Evolutionary conservation across 2,113 vertebrate genomes (phyloP).

Genomic region (Chroicocephalus ridibundus): DNA sequence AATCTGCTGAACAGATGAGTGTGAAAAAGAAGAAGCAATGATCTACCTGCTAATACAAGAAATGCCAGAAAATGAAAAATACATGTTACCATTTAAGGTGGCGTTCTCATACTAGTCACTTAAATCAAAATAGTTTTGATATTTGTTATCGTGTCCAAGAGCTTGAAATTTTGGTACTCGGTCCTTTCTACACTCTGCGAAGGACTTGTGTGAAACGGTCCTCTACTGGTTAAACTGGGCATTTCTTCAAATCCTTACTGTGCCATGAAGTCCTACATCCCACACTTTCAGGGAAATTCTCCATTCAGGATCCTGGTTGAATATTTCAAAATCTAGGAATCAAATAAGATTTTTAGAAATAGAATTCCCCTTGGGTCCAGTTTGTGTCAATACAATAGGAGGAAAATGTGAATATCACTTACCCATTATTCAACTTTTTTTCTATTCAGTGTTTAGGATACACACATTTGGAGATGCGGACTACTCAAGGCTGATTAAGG

Average conservation of each 20-base stretch:
- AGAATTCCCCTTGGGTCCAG: neutral
- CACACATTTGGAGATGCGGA: neutral
- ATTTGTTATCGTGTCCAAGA: neutral
- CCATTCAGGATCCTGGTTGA: neutral
- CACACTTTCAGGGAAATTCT: accelerated
- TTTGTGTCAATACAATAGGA: neutral
- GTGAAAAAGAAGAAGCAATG: neutral
- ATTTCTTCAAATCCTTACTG: neutral
- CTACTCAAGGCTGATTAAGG: neutral
- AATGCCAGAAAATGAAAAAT: neutral
- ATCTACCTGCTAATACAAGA: neutral
- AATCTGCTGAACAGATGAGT: neutral
- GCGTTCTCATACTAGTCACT: neutral
- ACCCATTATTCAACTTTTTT: neutral
- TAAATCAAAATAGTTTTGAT: neutral
- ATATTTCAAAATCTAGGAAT: neutral
- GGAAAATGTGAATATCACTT: neutral
- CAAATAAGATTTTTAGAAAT: neutral
- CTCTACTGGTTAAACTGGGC: neutral
- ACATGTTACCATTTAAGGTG: neutral
- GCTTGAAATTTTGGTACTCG: neutral
- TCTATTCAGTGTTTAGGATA: neutral
- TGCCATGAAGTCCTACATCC: accelerated
- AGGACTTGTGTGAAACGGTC: neutral
- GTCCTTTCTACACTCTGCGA: neutral